Conservation (phyloP, 1,140 invertebrate genomes). For the Hylaeus volcanicus region DNA sequence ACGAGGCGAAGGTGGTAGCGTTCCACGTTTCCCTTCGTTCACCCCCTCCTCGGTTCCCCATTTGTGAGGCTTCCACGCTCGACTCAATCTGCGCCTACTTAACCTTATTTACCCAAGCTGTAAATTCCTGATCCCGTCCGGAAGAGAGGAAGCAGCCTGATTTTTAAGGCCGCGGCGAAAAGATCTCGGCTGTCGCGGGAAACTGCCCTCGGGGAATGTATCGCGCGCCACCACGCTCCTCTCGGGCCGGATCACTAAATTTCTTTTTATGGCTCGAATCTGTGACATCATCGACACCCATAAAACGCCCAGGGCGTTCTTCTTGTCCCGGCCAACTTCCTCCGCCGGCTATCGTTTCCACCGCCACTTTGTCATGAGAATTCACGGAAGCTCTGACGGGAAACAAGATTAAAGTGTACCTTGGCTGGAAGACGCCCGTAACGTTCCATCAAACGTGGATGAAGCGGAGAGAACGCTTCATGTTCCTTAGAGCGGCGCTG, state of each 20-base stretch:
- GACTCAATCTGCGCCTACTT: slow-evolving; percentile 70
- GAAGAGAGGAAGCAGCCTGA: not conserved
- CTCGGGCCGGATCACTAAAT: slow-evolving; percentile 56
- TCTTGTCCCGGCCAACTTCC: slow-evolving; percentile 44
- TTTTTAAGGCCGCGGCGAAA: not conserved
- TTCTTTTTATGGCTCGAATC: slow-evolving; percentile 64
- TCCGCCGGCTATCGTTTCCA: not conserved
- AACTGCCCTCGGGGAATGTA: slow-evolving; percentile 22
- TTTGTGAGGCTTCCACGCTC: slow-evolving; percentile 67
- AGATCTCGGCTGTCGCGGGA: not conserved
- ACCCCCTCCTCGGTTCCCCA: slow-evolving; percentile 22
- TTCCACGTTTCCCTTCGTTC: slow-evolving; percentile 17
- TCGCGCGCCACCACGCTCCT: slow-evolving; percentile 15
- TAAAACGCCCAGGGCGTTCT: slow-evolving; percentile 54
- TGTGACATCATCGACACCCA: slow-evolving; percentile 69
- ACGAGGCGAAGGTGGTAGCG: slow-evolving; percentile 28
- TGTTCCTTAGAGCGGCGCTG: too few relatives aligned
- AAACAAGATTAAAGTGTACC: slow-evolving; percentile 26
- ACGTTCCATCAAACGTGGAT: slow-evolving; percentile 1
- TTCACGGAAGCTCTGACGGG: not conserved
- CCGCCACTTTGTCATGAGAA: slow-evolving; percentile 1
- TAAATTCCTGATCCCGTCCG: slow-evolving; percentile 55
- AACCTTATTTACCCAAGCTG: slow-evolving; percentile 63
- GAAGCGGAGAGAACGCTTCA: not conserved
- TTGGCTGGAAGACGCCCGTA: slow-evolving; percentile 10